Conservation (phyloP, 53 echinoderm and acorn worm genomes). For the Echinometra lucunter region DNA sequence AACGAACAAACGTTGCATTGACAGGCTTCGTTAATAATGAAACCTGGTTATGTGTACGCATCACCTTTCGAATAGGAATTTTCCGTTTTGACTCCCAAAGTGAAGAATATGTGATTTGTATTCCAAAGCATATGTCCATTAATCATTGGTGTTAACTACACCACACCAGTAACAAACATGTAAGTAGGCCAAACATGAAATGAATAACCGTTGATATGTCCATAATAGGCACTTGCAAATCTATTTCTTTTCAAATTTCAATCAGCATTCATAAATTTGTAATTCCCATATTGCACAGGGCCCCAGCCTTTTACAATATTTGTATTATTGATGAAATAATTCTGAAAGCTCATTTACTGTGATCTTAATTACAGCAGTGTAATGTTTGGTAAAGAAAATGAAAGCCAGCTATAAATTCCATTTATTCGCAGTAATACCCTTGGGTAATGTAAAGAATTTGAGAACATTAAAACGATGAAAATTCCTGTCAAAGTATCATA, state of each 20-base stretch:
- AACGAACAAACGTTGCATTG: slow-evolving; percentile 14
- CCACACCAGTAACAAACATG: neutral
- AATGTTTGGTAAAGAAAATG: too few relatives aligned
- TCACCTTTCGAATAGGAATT: neutral
- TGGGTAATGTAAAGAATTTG: too few relatives aligned
- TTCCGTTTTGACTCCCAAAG: slow-evolving; percentile 1
- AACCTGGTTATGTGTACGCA: neutral
- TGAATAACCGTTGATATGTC: neutral
- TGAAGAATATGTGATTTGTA: neutral
- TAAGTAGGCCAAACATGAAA: neutral
- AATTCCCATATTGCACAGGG: too few relatives aligned
- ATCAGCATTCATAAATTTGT: neutral
- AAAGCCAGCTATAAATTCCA: too few relatives aligned
- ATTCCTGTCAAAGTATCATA: too few relatives aligned
- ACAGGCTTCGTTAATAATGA: neutral
- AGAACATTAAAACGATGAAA: too few relatives aligned
- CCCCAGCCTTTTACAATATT: too few relatives aligned
- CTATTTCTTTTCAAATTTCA: neutral
- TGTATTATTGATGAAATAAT: too few relatives aligned
- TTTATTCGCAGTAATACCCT: too few relatives aligned
- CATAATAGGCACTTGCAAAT: neutral
- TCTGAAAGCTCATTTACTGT: too few relatives aligned
- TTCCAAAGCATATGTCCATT: neutral
- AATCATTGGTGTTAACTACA: neutral
- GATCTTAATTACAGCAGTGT: too few relatives aligned